Percentiles rank a stretch among this genome's conserved stretches.
phyloP scores from a whole-genome alignment of 1,140 invertebrate genomes.

The Calephelis nemesis region DNA sequence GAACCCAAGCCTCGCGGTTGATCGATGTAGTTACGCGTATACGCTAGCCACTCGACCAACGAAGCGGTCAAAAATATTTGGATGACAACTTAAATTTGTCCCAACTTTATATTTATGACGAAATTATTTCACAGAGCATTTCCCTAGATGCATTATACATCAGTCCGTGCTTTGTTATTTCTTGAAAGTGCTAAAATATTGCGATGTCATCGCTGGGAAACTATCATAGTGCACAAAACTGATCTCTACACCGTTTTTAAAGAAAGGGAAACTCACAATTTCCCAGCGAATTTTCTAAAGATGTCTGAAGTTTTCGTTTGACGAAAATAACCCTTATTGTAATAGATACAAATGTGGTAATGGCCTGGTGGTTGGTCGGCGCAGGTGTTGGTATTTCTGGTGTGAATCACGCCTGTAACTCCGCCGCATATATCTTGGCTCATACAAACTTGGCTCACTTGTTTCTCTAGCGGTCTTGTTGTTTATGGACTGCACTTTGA shows the following conservation, averaged over 20 bases:
- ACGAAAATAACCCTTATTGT: not conserved
- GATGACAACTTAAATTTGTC: not conserved
- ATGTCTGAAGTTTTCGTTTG: not conserved
- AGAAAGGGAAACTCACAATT: constrained; percentile 2
- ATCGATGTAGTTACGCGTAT: no score
- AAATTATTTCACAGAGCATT: not conserved
- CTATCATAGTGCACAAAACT: constrained; percentile 17
- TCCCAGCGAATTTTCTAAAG: constrained; percentile 1
- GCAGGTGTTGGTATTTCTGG: constrained; percentile 14
- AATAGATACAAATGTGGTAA: not conserved
- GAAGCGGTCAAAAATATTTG: no score
- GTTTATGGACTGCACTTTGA: constrained; percentile 4
- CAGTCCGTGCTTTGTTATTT: constrained; percentile 8
- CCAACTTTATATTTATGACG: constrained; percentile 1
- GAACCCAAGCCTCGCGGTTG: no score
- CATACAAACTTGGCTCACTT: constrained; percentile 5
- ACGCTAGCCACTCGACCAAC: no score
- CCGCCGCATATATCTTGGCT: constrained; percentile 11
- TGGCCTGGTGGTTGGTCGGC: not conserved
- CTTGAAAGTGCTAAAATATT: constrained; percentile 15
- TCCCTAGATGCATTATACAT: constrained; percentile 11
- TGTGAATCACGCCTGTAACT: constrained; percentile 5
- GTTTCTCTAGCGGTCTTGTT: constrained; percentile 2
- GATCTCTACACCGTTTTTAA: constrained; percentile 6
- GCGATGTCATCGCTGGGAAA: constrained; percentile 14